Evolutionary conservation across 1,140 invertebrate species (phyloP).

Genomic region (Thalassaphorura encarpata): DNA sequence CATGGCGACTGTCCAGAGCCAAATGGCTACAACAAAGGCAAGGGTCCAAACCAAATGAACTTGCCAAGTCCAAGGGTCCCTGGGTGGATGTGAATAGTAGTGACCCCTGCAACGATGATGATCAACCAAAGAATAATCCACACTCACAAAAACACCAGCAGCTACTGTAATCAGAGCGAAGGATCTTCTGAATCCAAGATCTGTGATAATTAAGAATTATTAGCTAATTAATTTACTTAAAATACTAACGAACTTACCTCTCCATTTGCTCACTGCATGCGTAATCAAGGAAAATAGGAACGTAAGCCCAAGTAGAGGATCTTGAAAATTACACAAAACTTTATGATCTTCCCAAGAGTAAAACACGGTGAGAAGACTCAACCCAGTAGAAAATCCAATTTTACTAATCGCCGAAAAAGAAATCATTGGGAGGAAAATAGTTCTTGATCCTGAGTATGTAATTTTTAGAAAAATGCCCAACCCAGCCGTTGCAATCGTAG

Average conservation of each 20-base stretch:
- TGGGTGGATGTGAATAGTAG: slow-evolving; percentile 21
- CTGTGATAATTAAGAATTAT: slow-evolving; percentile 8
- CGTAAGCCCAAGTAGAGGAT: slow-evolving; percentile 48
- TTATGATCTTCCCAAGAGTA: slow-evolving; percentile 39
- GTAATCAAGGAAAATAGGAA: slow-evolving; percentile 48
- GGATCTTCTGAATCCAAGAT: slow-evolving; percentile 21
- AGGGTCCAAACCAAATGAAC: slow-evolving; percentile 46
- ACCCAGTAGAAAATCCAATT: slow-evolving; percentile 27
- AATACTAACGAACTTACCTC: slow-evolving; percentile 39
- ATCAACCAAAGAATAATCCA: slow-evolving; percentile 51
- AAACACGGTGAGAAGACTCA: slow-evolving; percentile 27
- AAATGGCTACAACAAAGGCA: slow-evolving; percentile 41
- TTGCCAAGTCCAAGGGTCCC: slow-evolving; percentile 40
- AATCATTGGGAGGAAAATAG: slow-evolving; percentile 19
- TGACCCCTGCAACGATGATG: slow-evolving; percentile 49
- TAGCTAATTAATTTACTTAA: not conserved
- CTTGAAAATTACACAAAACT: slow-evolving; percentile 50
- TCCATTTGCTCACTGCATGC: slow-evolving; percentile 51
- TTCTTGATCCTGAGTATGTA: not conserved
- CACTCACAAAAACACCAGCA: slow-evolving; percentile 45
- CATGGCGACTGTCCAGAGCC: slow-evolving; percentile 29
- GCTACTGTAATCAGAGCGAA: slow-evolving; percentile 18
- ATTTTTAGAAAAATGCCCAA: slow-evolving; percentile 2
- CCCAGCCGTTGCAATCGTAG: not conserved
- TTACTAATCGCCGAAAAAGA: slow-evolving; percentile 18